Conservation (phyloP, 30 jellyfish, hydroid and myxozoan genomes). For the Aurelia sp. region DNA sequence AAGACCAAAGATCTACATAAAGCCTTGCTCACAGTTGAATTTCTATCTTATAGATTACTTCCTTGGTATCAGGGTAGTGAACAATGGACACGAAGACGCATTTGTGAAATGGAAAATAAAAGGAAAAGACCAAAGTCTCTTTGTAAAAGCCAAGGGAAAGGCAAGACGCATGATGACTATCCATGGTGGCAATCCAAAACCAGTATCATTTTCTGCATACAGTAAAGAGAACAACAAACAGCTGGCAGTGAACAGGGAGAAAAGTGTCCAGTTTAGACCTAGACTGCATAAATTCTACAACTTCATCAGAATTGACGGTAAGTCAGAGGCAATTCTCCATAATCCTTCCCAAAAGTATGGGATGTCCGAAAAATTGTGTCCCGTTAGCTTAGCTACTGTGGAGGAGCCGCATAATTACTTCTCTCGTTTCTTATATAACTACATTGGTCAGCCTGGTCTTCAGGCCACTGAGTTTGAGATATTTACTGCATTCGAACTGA, state of each 20-base stretch:
- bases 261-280: constrained; percentile 7
- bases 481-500: no score
- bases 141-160: background rate
- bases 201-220: background rate
- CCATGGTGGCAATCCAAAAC: background rate
- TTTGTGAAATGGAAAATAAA: background rate
- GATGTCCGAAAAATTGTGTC: no score
- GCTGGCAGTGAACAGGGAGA: constrained; percentile 12
- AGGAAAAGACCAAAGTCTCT: background rate
- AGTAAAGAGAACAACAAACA: background rate
- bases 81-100: constrained; percentile 2
- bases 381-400: no score
- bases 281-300: background rate
- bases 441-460: no score
- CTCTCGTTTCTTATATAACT: no score
- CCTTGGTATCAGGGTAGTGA: background rate
- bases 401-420: no score
- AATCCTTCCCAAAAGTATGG: background rate
- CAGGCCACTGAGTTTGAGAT: no score
- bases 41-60: background rate
- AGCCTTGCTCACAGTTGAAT: background rate
- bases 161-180: constrained; percentile 4
- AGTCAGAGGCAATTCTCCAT: background rate
- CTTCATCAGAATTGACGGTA: constrained; percentile 10
- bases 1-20: no score